These are phyloP conservation scores for Leucania comma DNA, from an alignment of 2,888 invertebrate genomes.

Conservation along the genomic window DNA sequence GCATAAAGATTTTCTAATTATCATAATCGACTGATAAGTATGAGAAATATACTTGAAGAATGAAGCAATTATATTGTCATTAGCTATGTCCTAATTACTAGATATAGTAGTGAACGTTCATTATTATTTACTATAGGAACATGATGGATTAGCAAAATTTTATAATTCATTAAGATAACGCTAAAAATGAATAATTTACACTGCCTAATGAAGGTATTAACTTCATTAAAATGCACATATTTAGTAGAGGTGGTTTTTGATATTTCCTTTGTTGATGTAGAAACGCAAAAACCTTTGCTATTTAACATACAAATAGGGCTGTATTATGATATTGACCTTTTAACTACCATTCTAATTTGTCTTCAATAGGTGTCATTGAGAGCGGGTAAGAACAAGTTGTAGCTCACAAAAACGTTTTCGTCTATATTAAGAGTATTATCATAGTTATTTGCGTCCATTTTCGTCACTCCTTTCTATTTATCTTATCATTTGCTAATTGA, in stretches of 20 bases:
- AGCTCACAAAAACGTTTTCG: background rate
- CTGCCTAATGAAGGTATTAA: constrained; percentile 4
- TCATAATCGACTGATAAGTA: constrained; percentile 50
- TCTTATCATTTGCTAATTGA: constrained; percentile 34
- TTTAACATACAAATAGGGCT: constrained; percentile 39
- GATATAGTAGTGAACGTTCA: constrained; percentile 4
- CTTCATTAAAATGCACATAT: constrained; percentile 5
- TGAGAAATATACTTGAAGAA: constrained; percentile 34
- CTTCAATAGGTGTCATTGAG: constrained; percentile 26
- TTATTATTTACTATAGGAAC: constrained; percentile 23
- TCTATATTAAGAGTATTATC: background rate
- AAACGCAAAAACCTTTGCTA: constrained; percentile 18
- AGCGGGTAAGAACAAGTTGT: constrained; percentile 29
- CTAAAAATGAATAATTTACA: constrained; percentile 12
- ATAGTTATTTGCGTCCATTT: background rate
- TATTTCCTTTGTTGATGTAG: constrained; percentile 22
- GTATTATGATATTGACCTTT: constrained; percentile 58
- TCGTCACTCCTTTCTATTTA: constrained; percentile 10
- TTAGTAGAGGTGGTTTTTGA: background rate
- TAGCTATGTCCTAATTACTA: constrained; percentile 43
- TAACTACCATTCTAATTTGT: constrained; percentile 50
- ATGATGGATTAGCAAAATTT: constrained; percentile 23
- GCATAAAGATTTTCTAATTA: constrained; percentile 49
- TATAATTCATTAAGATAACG: constrained; percentile 28
- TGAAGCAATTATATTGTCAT: constrained; percentile 47